A percentile compares a stretch with the other conserved stretches of the same genome.
Evolutionary conservation across 2,888 invertebrate genomes (phyloP).

Genomic region (Perdita meconis): DNA sequence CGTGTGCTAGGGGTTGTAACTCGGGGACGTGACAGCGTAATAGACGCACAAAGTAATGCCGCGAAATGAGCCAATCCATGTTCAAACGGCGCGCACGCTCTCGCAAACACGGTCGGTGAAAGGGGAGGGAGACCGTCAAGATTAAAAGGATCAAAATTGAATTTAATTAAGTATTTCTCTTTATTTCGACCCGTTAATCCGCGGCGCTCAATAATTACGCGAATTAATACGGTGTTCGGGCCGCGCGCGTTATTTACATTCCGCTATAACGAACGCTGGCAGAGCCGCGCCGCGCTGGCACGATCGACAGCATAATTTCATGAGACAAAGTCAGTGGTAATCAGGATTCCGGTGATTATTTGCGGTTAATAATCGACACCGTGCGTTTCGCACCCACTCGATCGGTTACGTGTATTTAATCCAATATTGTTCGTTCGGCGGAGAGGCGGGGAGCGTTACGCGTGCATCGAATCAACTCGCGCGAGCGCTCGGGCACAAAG

Average conservation of each 20-base stretch:
- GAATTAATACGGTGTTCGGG: no score
- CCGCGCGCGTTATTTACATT: slow-evolving; percentile 6
- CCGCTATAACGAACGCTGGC: not conserved
- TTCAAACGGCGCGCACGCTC: no score
- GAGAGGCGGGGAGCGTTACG: not conserved
- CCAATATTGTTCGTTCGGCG: slow-evolving; percentile 28
- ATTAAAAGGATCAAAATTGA: no score
- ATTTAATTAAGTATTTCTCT: no score
- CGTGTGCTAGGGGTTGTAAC: no score
- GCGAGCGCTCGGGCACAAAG: slow-evolving; percentile 17
- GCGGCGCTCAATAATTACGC: no score
- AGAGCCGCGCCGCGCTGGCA: no score
- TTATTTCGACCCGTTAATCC: not conserved
- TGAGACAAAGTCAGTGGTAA: slow-evolving; percentile 35
- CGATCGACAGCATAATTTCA: slow-evolving; percentile 21
- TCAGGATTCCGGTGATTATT: slow-evolving; percentile 41
- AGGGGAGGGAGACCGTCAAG: no score
- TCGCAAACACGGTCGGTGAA: no score
- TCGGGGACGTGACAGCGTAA: not conserved
- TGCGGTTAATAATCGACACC: slow-evolving; percentile 46
- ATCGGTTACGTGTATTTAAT: slow-evolving; percentile 49
- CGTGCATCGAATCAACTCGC: slow-evolving; percentile 5
- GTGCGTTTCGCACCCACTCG: slow-evolving; percentile 28
- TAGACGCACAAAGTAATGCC: not conserved
- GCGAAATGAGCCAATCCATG: not conserved